phyloP scores from a whole-genome alignment of 2,888 invertebrate genomes.

The Sussaba pulchella region DNA sequence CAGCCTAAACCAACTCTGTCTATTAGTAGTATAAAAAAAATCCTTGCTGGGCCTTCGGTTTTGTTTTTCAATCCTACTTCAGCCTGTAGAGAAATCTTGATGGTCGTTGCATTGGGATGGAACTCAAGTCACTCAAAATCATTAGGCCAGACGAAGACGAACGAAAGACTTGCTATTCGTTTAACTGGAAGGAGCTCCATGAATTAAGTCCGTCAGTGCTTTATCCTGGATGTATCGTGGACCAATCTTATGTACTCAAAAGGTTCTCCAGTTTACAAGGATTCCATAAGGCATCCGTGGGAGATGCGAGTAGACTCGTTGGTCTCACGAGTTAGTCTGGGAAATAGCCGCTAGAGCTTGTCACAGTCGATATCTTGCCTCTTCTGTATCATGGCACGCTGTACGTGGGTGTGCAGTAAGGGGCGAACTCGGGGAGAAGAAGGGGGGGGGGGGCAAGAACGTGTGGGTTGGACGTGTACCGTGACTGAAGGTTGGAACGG shows the following conservation, averaged over 20 bases:
- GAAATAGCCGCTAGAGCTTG: constrained; percentile 72
- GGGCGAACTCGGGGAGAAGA: too few relatives aligned
- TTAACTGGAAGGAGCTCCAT: too few relatives aligned
- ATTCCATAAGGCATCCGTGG: constrained; percentile 4
- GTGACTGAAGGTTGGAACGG: constrained; percentile 66
- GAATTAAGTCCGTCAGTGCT: too few relatives aligned
- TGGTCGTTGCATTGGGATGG: not conserved
- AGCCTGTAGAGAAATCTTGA: not conserved
- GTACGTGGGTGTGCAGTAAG: constrained; percentile 42
- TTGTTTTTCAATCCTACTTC: constrained; percentile 18
- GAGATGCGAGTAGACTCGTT: constrained; percentile 27
- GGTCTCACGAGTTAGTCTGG: constrained; percentile 53
- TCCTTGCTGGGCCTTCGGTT: constrained; percentile 8
- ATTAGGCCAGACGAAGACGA: too few relatives aligned
- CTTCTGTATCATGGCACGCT: constrained; percentile 77
- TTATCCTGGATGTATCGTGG: not conserved
- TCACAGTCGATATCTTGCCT: constrained; percentile 82
- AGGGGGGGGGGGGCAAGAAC: constrained; percentile 31
- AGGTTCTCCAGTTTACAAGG: not conserved
- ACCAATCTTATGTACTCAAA: constrained; percentile 17
- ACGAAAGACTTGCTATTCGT: too few relatives aligned
- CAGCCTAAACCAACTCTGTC: constrained; percentile 49
- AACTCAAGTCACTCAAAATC: too few relatives aligned
- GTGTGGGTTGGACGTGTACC: constrained; percentile 58
- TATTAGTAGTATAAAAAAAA: constrained; percentile 26